Percentiles rank a stretch among this genome's conserved stretches.
These are phyloP conservation scores for Geodia barretti DNA, from an alignment of 37 sponge, comb jelly and placozoan species.

Conservation along the genomic window DNA sequence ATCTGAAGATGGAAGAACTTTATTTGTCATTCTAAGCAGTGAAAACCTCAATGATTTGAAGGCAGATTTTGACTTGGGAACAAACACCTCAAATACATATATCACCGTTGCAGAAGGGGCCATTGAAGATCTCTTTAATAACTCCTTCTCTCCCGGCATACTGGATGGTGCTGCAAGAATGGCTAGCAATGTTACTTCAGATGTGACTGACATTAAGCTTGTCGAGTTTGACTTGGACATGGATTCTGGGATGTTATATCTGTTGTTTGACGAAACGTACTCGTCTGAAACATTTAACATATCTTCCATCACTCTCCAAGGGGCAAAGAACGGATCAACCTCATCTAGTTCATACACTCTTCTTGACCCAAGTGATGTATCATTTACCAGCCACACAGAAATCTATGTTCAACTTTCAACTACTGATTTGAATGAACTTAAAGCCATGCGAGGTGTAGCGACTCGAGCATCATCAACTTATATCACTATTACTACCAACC, in stretches of 20 bases:
- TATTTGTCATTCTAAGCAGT: conserved; percentile 39
- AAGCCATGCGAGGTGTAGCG: conserved; percentile 53
- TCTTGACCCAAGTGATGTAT: conserved; percentile 7
- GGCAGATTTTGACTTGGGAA: conserved; percentile 38
- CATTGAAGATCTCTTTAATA: conserved; percentile 62
- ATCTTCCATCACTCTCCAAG: conserved; percentile 65
- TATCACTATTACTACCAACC: conserved; percentile 31
- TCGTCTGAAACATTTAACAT: conserved; percentile 28
- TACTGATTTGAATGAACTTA: conserved; percentile 76
- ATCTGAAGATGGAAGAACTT: conserved; percentile 47
- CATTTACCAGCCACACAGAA: conserved; percentile 2
- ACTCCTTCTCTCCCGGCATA: conserved; percentile 44
- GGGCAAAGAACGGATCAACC: conserved; percentile 35
- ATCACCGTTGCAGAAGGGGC: conserved; percentile 48
- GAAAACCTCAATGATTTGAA: conserved; percentile 72
- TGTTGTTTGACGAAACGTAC: conserved; percentile 70
- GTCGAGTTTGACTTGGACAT: conserved; percentile 68
- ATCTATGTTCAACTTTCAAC: conserved; percentile 36
- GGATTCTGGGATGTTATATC: conserved; percentile 55
- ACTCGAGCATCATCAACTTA: conserved; percentile 57
- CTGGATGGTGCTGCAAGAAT: conserved; percentile 34
- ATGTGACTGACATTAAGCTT: conserved; percentile 48
- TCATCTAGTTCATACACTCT: conserved; percentile 54
- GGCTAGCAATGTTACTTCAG: conserved; percentile 62
- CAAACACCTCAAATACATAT: conserved; percentile 57